phyloP scores from a whole-genome alignment of 2,113 vertebrate species.

The Brachyhypopomus occidentalis region DNA sequence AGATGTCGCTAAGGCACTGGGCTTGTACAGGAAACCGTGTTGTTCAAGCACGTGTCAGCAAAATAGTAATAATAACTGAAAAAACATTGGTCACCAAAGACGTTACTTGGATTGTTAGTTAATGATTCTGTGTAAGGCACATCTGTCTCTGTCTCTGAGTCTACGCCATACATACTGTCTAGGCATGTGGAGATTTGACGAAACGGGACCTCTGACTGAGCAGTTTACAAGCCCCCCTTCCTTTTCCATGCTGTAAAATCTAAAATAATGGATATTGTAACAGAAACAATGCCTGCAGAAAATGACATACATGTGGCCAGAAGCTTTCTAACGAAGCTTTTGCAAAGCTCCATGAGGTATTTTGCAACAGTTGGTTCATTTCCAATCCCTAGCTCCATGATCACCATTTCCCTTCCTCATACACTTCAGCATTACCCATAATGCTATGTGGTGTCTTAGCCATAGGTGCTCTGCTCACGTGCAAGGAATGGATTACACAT shows the following conservation, averaged over 20 bases:
- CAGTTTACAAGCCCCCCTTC: slow-evolving; percentile 30
- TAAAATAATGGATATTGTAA: slow-evolving; percentile 79
- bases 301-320: slow-evolving; percentile 80
- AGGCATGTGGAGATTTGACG: not conserved
- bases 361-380: slow-evolving; percentile 41
- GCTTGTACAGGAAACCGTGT: not conserved
- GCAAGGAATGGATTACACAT: slow-evolving; percentile 17
- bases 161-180: not conserved
- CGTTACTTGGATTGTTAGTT: not conserved
- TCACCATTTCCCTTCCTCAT: not conserved
- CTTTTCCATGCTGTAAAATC: slow-evolving; percentile 52
- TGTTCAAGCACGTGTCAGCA: not conserved
- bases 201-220: slow-evolving; percentile 21
- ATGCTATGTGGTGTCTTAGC: slow-evolving; percentile 29
- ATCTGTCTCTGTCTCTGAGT: not conserved
- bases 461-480: slow-evolving; percentile 29
- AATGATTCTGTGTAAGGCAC: not conserved
- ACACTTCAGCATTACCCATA: slow-evolving; percentile 15
- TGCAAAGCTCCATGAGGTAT: slow-evolving; percentile 89
- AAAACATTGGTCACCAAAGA: not conserved
- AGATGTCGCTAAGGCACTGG: too few species aligned
- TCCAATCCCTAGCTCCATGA: slow-evolving; percentile 7
- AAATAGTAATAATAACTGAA: not conserved
- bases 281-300: slow-evolving; percentile 78
- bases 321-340: slow-evolving; percentile 85